Evolutionary conservation across 2,888 invertebrate genomes (phyloP).

Genomic region (Diabrotica balteata): DNA sequence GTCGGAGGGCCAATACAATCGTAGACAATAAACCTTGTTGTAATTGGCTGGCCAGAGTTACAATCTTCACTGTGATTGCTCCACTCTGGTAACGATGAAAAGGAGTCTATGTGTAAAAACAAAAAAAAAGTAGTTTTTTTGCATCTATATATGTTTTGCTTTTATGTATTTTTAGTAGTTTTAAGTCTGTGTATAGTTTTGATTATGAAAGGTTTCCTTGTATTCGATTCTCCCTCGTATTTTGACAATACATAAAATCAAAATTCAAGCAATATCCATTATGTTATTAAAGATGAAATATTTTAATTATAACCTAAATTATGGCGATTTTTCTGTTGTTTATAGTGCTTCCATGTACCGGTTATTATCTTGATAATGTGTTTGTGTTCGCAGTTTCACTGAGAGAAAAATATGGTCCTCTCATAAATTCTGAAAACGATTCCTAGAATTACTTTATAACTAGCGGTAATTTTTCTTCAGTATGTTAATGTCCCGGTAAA

Average conservation of each 20-base stretch:
- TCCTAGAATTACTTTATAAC: slow-evolving; percentile 15
- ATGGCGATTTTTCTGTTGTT: slow-evolving; percentile 23
- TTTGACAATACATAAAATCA: slow-evolving; percentile 18
- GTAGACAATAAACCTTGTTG: no score
- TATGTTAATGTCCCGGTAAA: neutral
- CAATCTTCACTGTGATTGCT: no score
- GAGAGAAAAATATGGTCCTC: slow-evolving; percentile 8
- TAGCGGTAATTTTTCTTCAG: neutral
- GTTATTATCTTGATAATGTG: slow-evolving; percentile 22
- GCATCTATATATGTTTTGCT: no score
- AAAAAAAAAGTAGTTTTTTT: no score
- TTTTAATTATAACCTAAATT: slow-evolving; percentile 18
- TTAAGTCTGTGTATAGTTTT: no score
- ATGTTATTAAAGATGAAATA: slow-evolving; percentile 20
- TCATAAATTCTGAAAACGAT: slow-evolving; percentile 15
- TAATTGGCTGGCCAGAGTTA: no score
- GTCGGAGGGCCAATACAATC: no score
- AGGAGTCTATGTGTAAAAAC: no score
- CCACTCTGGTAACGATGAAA: no score
- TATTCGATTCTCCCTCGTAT: neutral
- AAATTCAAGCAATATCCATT: slow-evolving; percentile 13
- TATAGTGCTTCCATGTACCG: slow-evolving; percentile 17
- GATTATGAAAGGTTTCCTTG: no score
- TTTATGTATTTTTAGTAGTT: no score
- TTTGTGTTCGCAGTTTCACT: slow-evolving; percentile 19